Evolutionary conservation across 2,113 vertebrate species (phyloP), one percentile per base, ranked within the genome.

Genomic region (Synchiropus splendidus): DNA sequence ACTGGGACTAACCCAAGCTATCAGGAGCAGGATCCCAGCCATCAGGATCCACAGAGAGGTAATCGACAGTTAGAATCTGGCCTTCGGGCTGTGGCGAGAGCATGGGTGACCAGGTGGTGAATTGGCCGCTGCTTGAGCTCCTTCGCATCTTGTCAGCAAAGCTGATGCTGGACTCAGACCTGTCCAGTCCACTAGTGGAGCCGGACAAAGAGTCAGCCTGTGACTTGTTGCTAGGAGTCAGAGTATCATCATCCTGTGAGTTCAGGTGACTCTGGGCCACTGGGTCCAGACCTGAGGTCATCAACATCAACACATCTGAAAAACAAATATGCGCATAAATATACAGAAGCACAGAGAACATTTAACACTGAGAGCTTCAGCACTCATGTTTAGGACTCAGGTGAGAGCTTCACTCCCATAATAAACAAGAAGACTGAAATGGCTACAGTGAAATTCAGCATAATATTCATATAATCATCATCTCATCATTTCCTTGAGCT

Each of bases 271-370:
- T 83, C 13, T 58, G 74, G 45, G 79, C 45, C 34, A 79, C 77
- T 15, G 63, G 78, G 39, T 87, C 89, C 59, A 86, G 44, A 2
- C 78, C 81, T 2, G 75, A 85, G 1, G 78, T 58, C 77, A 86
- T 82, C 61, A 98, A 59, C 73, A 78, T 85, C 50, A 88, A 85
- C 13, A 94, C 79, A 64, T 97, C 94, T 98, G 61, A 35, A 50
- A 45, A 43, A 10, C 1, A 18, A 17, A n/a, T 8, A 31, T 6
- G 27, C 1, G 40, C 1, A 8, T 13, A 30, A 13, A 4, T 1
- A 10, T 15, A 5, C 8, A 27, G 21, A 27, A 4, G 4, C 21
- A 5, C 21, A 27, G 21, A 27, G 21, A 27, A 27, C 21, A 27
- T 5, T 5, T 27, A 27, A 27, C 4, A 27, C 8, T 27, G 21